Percentiles rank a stretch among this genome's conserved stretches.
phyloP scores from a whole-genome alignment of 2,113 vertebrate genomes.

The Dicerorhinus sumatrensis region DNA sequence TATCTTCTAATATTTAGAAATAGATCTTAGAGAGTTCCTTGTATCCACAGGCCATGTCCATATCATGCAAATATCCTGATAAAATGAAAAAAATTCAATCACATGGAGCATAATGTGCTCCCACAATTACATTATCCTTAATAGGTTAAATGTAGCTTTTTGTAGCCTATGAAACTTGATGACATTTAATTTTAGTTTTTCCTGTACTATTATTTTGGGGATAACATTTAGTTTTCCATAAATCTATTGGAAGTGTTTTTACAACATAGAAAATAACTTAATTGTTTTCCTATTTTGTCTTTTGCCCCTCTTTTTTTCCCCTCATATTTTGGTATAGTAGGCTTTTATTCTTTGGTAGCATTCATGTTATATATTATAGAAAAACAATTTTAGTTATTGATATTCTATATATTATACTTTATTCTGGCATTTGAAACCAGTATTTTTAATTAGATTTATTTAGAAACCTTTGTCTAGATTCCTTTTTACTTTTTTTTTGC shows the following conservation, averaged over 20 bases:
- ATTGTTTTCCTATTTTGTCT: neutral
- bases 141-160: neutral
- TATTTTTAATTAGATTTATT: neutral
- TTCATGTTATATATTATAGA: neutral
- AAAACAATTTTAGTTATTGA: neutral
- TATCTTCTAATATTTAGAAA: neutral
- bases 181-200: neutral
- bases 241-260: neutral
- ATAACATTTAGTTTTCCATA: neutral
- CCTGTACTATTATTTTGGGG: neutral
- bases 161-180: neutral
- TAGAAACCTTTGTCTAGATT: neutral
- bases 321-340: neutral
- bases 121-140: neutral
- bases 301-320: neutral
- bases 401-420: neutral
- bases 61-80: neutral
- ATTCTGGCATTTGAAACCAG: neutral
- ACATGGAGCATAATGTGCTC: neutral
- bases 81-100: neutral
- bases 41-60: neutral
- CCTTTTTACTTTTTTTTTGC: neutral
- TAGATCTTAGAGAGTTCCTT: neutral
- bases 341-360: neutral
- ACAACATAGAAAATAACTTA: neutral